phyloP scores from a whole-genome alignment of 1,140 invertebrate species.

The Drosophila littoralis region DNA sequence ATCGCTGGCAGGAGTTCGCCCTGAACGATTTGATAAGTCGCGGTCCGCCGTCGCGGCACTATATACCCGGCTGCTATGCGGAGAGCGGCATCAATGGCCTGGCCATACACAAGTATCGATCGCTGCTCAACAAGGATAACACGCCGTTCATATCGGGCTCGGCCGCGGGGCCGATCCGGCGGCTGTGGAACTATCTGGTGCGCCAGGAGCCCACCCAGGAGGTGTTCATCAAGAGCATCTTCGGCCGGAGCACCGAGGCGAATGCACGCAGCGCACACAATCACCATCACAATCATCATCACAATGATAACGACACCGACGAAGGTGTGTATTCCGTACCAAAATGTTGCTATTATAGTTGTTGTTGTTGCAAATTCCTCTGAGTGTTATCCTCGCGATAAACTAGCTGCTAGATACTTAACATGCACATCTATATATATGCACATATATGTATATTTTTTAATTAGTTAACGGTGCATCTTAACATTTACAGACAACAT shows the following conservation, averaged over 20 bases:
- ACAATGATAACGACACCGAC: constrained; percentile 72
- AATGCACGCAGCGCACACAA: constrained; percentile 57
- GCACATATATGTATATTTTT: constrained; percentile 61
- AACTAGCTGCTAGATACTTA: neutral
- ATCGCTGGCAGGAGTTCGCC: constrained; percentile 92
- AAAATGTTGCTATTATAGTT: constrained; percentile 41
- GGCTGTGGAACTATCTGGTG: constrained; percentile 97
- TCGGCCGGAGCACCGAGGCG: constrained; percentile 86
- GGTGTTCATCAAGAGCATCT: constrained; percentile 97
- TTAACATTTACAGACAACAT: neutral
- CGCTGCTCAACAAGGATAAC: constrained; percentile 95
- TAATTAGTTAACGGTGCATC: constrained; percentile 8
- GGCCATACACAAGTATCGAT: constrained; percentile 96
- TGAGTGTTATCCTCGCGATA: neutral
- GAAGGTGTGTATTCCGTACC: constrained; percentile 59
- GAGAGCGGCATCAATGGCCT: constrained; percentile 90
- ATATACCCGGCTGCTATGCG: constrained; percentile 89
- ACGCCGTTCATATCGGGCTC: constrained; percentile 95
- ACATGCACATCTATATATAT: constrained; percentile 63
- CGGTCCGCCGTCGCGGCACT: constrained; percentile 56
- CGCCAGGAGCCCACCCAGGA: constrained; percentile 97
- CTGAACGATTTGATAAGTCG: constrained; percentile 83
- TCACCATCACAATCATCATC: constrained; percentile 25
- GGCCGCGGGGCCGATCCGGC: constrained; percentile 91
- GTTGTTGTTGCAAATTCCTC: constrained; percentile 43